These are phyloP conservation scores for Malacoraja senta DNA, from an alignment of 2,797 vertebrate genomes.

Conservation along the genomic window DNA sequence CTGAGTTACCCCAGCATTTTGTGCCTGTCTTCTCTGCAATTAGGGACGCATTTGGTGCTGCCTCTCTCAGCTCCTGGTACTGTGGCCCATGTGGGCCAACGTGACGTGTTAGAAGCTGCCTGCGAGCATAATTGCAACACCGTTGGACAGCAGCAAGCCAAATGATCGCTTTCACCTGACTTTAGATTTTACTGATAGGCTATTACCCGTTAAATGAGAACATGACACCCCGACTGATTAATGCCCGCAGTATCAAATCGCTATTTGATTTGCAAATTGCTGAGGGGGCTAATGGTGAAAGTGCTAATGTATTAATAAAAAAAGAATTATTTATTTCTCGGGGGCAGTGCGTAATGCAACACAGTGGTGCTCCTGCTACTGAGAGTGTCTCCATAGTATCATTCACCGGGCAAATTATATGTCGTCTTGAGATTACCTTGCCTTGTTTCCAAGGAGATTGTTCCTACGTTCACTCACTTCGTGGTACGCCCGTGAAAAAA, in stretches of 20 bases:
- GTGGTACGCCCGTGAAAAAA: neutral
- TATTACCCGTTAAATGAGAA: constrained; percentile 28
- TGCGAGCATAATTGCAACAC: neutral
- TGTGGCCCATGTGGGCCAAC: neutral
- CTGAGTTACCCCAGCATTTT: no score
- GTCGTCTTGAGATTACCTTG: constrained; percentile 10
- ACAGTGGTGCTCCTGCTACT: constrained; percentile 1
- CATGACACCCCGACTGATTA: constrained; percentile 18
- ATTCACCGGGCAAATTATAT: constrained; percentile 23
- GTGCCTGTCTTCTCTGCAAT: neutral
- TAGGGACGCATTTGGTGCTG: neutral
- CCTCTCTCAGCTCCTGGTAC: neutral
- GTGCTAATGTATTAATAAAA: constrained; percentile 29
- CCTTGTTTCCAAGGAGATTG: constrained; percentile 21
- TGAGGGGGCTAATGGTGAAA: constrained; percentile 16
- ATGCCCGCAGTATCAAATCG: neutral
- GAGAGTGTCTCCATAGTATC: neutral
- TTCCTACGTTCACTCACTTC: neutral
- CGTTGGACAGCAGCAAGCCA: neutral
- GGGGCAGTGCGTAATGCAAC: neutral
- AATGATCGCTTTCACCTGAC: neutral
- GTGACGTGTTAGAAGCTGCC: neutral
- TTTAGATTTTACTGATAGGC: neutral
- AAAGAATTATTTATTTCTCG: constrained; percentile 7
- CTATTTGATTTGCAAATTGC: constrained; percentile 24